Evolutionary conservation across 2,113 vertebrate genomes (phyloP).

Genomic region (Coryphaenoides rupestris): DNA sequence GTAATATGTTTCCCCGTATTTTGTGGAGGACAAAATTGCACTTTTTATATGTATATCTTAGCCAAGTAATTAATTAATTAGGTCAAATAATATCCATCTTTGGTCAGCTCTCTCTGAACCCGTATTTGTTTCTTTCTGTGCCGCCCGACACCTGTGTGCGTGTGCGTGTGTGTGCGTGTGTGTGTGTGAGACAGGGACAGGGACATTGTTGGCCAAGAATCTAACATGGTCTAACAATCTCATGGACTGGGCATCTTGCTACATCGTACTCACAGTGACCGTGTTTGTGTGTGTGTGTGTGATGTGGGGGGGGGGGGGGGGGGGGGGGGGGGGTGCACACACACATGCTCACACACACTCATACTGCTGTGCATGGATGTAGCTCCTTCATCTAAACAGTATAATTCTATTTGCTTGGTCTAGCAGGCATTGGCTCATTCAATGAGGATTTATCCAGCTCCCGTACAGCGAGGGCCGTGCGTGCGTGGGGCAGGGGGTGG

Average conservation of each 20-base stretch:
- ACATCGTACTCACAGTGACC: conserved; percentile 28
- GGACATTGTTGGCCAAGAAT: conserved; percentile 40
- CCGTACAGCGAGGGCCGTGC: conserved; percentile 56
- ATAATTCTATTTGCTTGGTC: conserved; percentile 77
- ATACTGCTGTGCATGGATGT: conserved; percentile 29
- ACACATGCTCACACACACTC: conserved; percentile 32
- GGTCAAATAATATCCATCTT: no score
- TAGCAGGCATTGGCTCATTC: conserved; percentile 78
- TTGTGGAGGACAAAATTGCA: no score
- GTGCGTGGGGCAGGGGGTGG: conserved; percentile 64
- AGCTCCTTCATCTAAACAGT: conserved; percentile 73
- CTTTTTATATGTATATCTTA: no score
- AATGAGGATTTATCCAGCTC: conserved; percentile 90
- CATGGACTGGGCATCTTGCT: conserved; percentile 42
- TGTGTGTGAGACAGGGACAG: not conserved
- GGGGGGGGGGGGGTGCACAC: conserved; percentile 42
- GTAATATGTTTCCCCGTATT: no score
- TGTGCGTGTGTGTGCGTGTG: not conserved
- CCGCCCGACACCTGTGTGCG: not conserved
- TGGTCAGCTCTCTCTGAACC: no score
- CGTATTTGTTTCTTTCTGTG: no score
- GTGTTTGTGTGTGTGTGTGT: not conserved
- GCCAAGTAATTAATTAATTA: no score
- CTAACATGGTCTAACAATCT: conserved; percentile 59
- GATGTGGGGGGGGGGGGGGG: conserved; percentile 40